Conservation (phyloP, 2,113 vertebrate species). For the Pedionomus torquatus region DNA sequence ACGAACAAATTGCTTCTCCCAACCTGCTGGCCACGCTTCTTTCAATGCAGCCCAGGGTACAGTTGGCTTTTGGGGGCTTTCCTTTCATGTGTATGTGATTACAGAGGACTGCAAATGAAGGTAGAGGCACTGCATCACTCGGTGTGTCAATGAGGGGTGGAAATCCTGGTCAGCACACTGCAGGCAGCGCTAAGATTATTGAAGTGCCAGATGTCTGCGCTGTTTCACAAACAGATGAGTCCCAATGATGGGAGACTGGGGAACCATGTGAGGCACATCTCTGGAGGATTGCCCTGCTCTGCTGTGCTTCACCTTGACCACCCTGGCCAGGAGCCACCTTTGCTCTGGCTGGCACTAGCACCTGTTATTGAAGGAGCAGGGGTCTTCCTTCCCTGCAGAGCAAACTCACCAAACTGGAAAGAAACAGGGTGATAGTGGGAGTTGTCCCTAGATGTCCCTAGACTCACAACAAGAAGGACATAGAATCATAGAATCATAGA, state of each 20-base stretch:
- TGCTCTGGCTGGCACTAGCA: neutral
- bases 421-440: rapidly evolving
- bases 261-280: neutral
- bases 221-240: neutral
- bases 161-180: rapidly evolving
- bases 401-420: neutral
- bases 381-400: neutral
- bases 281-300: neutral
- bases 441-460: neutral
- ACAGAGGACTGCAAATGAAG: neutral
- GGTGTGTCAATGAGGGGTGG: neutral
- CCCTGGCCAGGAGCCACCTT: neutral
- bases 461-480: neutral
- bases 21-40: neutral
- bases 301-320: rapidly evolving
- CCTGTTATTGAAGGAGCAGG: neutral
- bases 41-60: neutral
- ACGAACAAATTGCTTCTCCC: neutral
- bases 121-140: neutral
- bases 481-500: no score
- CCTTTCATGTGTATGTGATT: neutral
- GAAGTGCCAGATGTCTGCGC: rapidly evolving
- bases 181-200: rapidly evolving
- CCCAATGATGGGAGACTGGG: neutral
- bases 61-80: neutral